Percentiles rank a stretch among this genome's conserved stretches.
Conservation (phyloP, 2,113 vertebrate genomes). For the Sinosuthora webbiana region DNA sequence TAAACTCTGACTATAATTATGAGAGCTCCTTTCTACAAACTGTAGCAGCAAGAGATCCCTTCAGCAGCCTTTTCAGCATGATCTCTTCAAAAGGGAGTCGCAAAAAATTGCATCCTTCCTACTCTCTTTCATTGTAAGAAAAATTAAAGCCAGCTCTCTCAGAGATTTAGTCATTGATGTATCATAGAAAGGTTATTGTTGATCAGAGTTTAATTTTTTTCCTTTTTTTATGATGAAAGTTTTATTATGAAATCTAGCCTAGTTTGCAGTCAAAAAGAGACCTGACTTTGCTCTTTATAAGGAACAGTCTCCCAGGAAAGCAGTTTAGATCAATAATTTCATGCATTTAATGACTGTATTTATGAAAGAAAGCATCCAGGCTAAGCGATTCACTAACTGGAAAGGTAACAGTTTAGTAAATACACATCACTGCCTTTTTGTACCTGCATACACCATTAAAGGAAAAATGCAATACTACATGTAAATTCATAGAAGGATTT, state of each 20-base stretch:
- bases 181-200: background rate
- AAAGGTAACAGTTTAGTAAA: slow-evolving; percentile 35
- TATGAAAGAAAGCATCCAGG: background rate
- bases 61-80: background rate
- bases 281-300: background rate
- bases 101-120: background rate
- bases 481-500: background rate
- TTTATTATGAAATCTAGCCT: slow-evolving; percentile 40
- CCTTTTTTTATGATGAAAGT: slow-evolving; percentile 26
- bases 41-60: background rate
- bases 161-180: slow-evolving; percentile 10
- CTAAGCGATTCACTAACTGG: background rate
- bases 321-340: slow-evolving; percentile 20
- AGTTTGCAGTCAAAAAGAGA: slow-evolving; percentile 21
- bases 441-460: background rate
- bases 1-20: slow-evolving; percentile 27
- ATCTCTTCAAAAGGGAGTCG: background rate
- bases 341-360: slow-evolving; percentile 13
- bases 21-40: slow-evolving; percentile 3
- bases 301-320: background rate
- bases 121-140: background rate
- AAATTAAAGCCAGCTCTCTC: background rate
- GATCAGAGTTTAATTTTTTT: background rate
- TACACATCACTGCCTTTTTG: background rate
- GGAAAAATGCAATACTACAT: background rate